Evolutionary conservation across 2,797 vertebrate genomes (phyloP).

Genomic region (Acomys russatus): DNA sequence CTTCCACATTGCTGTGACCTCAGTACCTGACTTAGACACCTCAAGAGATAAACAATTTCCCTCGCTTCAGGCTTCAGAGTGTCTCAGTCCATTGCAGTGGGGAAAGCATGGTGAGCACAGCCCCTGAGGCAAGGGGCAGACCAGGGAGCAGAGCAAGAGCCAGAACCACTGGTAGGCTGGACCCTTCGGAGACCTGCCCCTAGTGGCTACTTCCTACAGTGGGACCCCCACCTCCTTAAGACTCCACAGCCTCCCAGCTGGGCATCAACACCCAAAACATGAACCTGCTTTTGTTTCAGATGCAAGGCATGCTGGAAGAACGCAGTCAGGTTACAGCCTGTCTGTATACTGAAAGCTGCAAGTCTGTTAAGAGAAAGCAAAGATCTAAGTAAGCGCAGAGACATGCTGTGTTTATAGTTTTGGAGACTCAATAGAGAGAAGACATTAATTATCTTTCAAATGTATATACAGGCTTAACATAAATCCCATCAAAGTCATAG

Average conservation of each 20-base stretch:
- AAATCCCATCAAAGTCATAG: conserved; percentile 41
- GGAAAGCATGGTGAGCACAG: neutral
- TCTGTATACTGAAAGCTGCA: neutral
- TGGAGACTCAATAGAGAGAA: conserved; percentile 14
- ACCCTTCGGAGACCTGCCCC: neutral
- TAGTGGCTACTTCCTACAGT: neutral
- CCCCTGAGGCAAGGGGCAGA: neutral
- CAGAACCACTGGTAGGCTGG: neutral
- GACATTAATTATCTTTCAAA: conserved; percentile 44
- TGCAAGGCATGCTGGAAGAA: neutral
- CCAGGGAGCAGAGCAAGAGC: neutral
- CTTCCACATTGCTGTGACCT: neutral
- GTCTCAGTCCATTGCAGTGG: neutral
- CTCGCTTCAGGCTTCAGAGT: neutral
- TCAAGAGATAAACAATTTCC: neutral
- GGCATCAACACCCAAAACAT: neutral
- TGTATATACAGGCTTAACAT: conserved; percentile 56
- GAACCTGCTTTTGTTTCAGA: neutral
- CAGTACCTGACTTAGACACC: neutral
- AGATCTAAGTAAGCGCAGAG: conserved; percentile 39
- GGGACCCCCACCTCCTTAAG: neutral
- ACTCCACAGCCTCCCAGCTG: neutral
- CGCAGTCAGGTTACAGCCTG: neutral
- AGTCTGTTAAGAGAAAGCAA: conserved; percentile 22
- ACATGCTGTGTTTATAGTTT: conserved; percentile 11